Evolutionary conservation across 2,113 vertebrate genomes (phyloP), one percentile per base, ranked within the genome.

Genomic region (Blennius ocellaris): DNA sequence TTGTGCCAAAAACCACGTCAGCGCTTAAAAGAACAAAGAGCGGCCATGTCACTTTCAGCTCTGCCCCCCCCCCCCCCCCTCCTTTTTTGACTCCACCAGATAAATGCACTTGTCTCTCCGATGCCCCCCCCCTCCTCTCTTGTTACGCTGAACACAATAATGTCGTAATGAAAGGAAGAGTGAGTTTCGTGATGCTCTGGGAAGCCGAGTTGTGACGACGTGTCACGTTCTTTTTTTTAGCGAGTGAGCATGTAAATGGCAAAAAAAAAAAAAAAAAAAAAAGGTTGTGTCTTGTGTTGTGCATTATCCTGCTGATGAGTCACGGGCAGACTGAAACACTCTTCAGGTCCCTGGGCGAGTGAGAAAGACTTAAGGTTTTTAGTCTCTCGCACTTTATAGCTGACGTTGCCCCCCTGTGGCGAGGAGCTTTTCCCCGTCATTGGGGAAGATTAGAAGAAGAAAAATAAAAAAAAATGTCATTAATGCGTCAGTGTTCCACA

Each of bases 271-370:
- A 61, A 70, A 61, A 14, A 51, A 58, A 70, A 61, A 70, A 61
- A 14, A 63, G 51, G 11, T n/a, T 71, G 38, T 53, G 43, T 75
- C 58, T 84, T 50, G 16, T 79, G 78, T 69, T 44, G 76, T 84
- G 67, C 82, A 79, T 87, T 84, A 81, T 76, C 61, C 65, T 75
- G 56, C 81, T 76, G 84, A 86, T 92, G 88, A 91, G 82, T 91
- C 91, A 92, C 78, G 69, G 69, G 68, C 52, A 84, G 78, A 70
- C 71, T 86, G 85, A 80, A 64, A 70, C 68, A 55, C 50, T 74
- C 58, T 45, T 82, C 69, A 58, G 59, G 47, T 85, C 74, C 69
- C 53, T 9, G 47, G 73, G 83, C 83, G 68, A 47, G 64, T 39
- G 56, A 45, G 58, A 69, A 76, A 71, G 81, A 73, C 81, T 70